Evolutionary conservation across 2,113 vertebrate species (phyloP).

Genomic region (Notiomystis cincta): DNA sequence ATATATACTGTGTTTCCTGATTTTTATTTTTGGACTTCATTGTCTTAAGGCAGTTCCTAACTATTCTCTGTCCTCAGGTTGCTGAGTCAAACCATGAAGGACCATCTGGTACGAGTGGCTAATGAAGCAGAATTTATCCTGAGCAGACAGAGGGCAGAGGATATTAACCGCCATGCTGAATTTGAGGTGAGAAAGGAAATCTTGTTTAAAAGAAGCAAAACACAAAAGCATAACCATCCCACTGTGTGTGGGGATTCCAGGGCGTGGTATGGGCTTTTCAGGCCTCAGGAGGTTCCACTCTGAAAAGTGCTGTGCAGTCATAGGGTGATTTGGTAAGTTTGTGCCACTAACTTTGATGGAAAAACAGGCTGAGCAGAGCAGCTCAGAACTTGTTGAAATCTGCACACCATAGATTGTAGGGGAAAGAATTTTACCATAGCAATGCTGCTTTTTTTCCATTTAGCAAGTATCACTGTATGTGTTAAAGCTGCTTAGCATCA

Average conservation of each 20-base stretch:
- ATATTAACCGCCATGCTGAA: conserved; percentile 95
- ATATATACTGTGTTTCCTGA: background rate
- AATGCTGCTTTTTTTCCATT: background rate
- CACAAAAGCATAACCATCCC: background rate
- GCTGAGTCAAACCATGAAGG: conserved; percentile 98
- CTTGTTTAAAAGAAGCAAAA: background rate
- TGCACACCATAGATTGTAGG: background rate
- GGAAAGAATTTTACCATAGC: background rate
- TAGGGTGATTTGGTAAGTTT: background rate
- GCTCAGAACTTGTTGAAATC: background rate
- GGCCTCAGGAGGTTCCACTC: background rate
- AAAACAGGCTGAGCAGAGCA: background rate
- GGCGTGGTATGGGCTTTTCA: background rate
- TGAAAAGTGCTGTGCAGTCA: background rate
- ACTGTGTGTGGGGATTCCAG: background rate
- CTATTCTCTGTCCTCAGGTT: conserved; percentile 76
- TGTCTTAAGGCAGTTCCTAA: background rate
- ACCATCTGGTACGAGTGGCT: conserved; percentile 95
- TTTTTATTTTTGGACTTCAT: background rate
- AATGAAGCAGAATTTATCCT: conserved; percentile 99
- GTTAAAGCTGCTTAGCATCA: background rate
- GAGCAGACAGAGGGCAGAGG: conserved; percentile 93
- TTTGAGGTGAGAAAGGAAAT: conserved; percentile 85
- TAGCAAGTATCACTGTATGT: background rate
- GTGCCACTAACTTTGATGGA: background rate